These are phyloP conservation scores for Numenius phaeopus DNA, from an alignment of 2,797 vertebrate species.

Conservation along the genomic window DNA sequence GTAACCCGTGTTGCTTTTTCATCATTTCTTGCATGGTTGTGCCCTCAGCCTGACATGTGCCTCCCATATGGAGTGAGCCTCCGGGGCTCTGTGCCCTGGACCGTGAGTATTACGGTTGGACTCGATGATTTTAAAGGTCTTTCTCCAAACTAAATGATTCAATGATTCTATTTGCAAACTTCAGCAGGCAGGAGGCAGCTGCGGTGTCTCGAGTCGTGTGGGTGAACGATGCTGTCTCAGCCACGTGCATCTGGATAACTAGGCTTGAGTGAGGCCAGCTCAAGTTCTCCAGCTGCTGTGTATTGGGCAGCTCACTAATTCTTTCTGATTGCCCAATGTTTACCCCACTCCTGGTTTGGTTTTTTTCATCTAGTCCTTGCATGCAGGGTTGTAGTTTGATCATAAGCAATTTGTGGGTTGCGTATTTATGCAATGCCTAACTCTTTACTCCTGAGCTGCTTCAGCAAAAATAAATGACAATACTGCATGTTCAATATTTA, in stretches of 20 bases:
- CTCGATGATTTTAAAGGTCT: background rate
- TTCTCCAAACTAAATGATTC: background rate
- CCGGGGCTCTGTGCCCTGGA: background rate
- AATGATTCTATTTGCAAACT: rapidly evolving
- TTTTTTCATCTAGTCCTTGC: background rate
- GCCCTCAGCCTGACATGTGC: conserved; percentile 39
- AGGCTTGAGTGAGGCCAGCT: background rate
- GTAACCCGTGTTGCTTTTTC: background rate
- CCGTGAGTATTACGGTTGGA: rapidly evolving
- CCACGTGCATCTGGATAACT: background rate
- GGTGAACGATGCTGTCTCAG: background rate
- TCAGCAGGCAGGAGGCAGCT: background rate
- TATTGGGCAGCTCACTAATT: background rate
- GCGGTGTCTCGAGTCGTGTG: rapidly evolving
- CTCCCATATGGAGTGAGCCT: conserved; percentile 19
- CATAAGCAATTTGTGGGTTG: background rate
- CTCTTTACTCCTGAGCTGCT: background rate
- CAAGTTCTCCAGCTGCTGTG: background rate
- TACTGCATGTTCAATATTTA: conserved; percentile 12
- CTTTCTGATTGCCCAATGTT: background rate
- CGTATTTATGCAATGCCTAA: background rate
- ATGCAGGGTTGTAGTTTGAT: background rate
- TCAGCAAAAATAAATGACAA: background rate
- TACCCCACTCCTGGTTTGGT: background rate
- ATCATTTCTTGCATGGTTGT: background rate